Evolutionary conservation across 2,113 vertebrate species (phyloP), one percentile per base, ranked within the genome.

Genomic region (Callopanchax toddi): DNA sequence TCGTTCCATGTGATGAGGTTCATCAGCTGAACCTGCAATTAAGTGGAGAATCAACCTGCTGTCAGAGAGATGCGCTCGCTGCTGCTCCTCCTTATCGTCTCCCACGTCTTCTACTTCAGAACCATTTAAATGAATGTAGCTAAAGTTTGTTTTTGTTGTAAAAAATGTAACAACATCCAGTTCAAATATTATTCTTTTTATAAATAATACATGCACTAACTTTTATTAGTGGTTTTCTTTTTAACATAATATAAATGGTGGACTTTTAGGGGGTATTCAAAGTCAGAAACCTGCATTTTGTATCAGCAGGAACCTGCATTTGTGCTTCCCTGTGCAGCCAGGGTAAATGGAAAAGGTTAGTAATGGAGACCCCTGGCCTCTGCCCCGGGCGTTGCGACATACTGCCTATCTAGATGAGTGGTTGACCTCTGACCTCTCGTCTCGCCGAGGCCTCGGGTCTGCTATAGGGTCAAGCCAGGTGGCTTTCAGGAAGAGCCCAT

Each of bases 381-480:
- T 12, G 74, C 83, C 78, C 74, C 34, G 34, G 80, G 82, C 84
- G 32, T 76, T 37, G 45, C 60, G 20, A 69, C 82, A 69, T 78
- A 70, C 73, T 76, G 67, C 62, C 76, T 60, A 73, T 87, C 67
- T 64, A 66, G 72, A 86, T 84, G 82, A 83, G 82, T 76, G 65
- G 51, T 61, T 78, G 81, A 85, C 88, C 84, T 81, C 67, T 65
- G 79, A 87, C 81, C 85, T 68, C 40, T 44, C 17, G 85, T 89
- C 84, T 85, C 66, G 83, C 86, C 87, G 68, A 62, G 48, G 82
- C 78, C 83, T 54, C 51, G 45, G 74, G 86, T 86, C 76, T 63
- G 49, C 67, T 64, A n/a, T n/a, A 11, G 50, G 89, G 79, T 87
- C 83, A 81, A 76, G 67, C 80, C 73, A 86, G 83, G 83, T 86